Conservation (phyloP, 2,888 invertebrate genomes). For the Myopa testacea region DNA sequence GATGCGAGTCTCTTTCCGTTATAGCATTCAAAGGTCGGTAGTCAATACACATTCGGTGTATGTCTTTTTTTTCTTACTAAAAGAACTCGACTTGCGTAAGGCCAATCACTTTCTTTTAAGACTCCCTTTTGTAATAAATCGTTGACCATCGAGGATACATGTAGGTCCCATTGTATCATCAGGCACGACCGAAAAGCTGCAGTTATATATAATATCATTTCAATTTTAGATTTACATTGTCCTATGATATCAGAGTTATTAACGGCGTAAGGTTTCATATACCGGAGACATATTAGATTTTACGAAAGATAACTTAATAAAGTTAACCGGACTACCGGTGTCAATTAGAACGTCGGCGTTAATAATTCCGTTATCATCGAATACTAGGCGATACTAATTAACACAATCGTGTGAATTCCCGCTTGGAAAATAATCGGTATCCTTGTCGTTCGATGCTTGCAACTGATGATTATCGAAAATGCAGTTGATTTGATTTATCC, state of each 20-base stretch:
- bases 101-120: slow-evolving; percentile 8
- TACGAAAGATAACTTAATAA: slow-evolving; percentile 32
- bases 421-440: slow-evolving; percentile 12
- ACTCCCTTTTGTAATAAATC: background rate
- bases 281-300: slow-evolving; percentile 25
- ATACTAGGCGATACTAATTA: slow-evolving; percentile 15
- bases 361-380: slow-evolving; percentile 23
- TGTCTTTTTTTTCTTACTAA: slow-evolving; percentile 7
- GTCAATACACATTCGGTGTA: too few species aligned
- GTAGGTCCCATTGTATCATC: slow-evolving; percentile 29
- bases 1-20: too few species aligned
- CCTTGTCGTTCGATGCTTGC: slow-evolving; percentile 24
- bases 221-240: slow-evolving; percentile 24
- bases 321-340: slow-evolving; percentile 35
- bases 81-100: slow-evolving; percentile 13
- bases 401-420: slow-evolving; percentile 15
- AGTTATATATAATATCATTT: slow-evolving; percentile 19
- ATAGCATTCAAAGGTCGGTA: too few species aligned
- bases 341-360: slow-evolving; percentile 31
- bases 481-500: slow-evolving; percentile 26
- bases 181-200: slow-evolving; percentile 29
- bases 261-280: slow-evolving; percentile 21
- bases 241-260: slow-evolving; percentile 24
- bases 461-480: slow-evolving; percentile 19
- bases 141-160: slow-evolving; percentile 17